Percentiles rank a stretch among this genome's conserved stretches.
Evolutionary conservation across 1,140 invertebrate genomes (phyloP).

Genomic region (Drosophila leontia): DNA sequence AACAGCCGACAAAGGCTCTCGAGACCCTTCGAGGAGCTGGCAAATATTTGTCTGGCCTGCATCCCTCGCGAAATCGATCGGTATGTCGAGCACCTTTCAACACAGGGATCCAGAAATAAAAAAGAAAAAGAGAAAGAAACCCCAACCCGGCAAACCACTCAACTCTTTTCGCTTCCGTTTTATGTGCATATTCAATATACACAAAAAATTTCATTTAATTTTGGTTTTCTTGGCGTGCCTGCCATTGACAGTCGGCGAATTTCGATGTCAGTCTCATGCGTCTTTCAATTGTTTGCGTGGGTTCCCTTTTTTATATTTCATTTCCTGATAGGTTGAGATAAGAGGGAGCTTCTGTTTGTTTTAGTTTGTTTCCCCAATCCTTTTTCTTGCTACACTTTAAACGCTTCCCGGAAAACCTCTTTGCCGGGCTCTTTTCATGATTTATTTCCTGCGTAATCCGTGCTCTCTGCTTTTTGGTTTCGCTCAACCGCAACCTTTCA

Average conservation of each 20-base stretch:
- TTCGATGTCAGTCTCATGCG: constrained; percentile 67
- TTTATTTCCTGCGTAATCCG: constrained; percentile 44
- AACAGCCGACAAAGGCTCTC: constrained; percentile 48
- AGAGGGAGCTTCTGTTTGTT: constrained; percentile 31
- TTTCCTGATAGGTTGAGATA: constrained; percentile 42
- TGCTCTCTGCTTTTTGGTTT: constrained; percentile 34
- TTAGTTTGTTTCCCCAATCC: constrained; percentile 26
- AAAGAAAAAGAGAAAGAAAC: neutral
- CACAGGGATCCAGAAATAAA: constrained; percentile 21
- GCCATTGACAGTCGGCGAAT: constrained; percentile 73
- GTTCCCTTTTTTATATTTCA: constrained; percentile 16
- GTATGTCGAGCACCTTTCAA: constrained; percentile 46
- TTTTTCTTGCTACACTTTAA: constrained; percentile 29
- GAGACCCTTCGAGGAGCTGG: constrained; percentile 47
- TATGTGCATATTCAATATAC: constrained; percentile 72
- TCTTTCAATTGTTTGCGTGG: constrained; percentile 65
- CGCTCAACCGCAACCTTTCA: constrained; percentile 45
- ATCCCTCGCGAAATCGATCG: constrained; percentile 54
- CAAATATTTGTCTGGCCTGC: constrained; percentile 45
- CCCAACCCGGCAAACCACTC: constrained; percentile 11
- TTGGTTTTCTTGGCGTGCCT: constrained; percentile 44
- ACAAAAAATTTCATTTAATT: constrained; percentile 49
- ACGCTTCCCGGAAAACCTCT: constrained; percentile 18
- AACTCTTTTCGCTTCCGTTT: constrained; percentile 36
- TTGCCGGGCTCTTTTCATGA: constrained; percentile 21